These are phyloP conservation scores for Riparia riparia DNA, from an alignment of 2,113 vertebrate genomes.

Conservation along the genomic window DNA sequence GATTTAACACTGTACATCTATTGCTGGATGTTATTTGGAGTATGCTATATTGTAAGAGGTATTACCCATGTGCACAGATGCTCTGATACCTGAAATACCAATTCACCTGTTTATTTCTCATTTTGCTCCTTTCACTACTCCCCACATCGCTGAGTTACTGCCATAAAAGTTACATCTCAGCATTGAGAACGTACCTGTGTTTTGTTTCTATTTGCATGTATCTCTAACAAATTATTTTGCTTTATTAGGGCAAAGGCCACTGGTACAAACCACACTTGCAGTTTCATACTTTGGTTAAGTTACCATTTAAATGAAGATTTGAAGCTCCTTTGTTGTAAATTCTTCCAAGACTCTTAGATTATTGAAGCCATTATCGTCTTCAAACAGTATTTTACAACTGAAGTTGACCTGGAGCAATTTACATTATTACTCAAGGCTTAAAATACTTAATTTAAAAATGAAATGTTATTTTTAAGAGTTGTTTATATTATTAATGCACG, in stretches of 20 bases:
- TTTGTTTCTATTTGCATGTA: slow-evolving; percentile 23
- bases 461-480: neutral
- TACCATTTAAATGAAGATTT: neutral
- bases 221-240: neutral
- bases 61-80: neutral
- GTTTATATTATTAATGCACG: neutral
- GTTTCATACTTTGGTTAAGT: neutral
- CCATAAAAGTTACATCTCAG: neutral
- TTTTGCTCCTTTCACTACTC: neutral
- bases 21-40: neutral
- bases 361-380: neutral
- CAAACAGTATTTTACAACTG: neutral
- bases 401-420: neutral
- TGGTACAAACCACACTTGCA: neutral
- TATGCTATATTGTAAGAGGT: neutral
- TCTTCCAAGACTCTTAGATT: neutral
- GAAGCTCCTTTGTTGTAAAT: neutral
- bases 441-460: neutral
- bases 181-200: neutral
- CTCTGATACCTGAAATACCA: neutral
- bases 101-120: neutral
- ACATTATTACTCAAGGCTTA: neutral
- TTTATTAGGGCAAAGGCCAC: neutral
- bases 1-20: neutral
- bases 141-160: neutral